Base-by-base conservation (phyloP, 2,797 vertebrate species). In the Halcyon leucocephala region DNA sequence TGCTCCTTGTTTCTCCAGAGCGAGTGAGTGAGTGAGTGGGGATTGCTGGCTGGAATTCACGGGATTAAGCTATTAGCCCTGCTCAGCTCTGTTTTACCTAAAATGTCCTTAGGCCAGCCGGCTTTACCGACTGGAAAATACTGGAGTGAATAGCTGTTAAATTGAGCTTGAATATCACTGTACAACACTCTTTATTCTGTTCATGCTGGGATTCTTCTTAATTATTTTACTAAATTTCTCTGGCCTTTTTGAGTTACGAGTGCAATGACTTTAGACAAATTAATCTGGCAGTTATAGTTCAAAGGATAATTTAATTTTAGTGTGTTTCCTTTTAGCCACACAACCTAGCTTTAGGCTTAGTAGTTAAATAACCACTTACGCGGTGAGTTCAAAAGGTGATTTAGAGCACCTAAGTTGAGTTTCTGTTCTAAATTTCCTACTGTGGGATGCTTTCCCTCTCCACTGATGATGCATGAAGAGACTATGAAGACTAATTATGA, bases 81-180 rank as follows among this genome's bases (percentile, higher is more conserved):
- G 58, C 74, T 93, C 46, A 65, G 20, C 65, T 86, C 28, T 46
- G 14, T 55, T 94, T 72, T 66, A 62, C 48, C 67, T 72, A 51
- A 48, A 48, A 93, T 86, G 76, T 90, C 87, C 52, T 83, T 69
- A 61, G 76, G 82, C 44, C 61, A 93, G 39, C 51, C 64, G 89
- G 94, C 79, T 82, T 84, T 66, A 46, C 79, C 7, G 14, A 24
- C 65, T 83, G 87, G 89, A 92, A 95, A 91, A 65, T 49, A 22
- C 37, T 35, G 81, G 14, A 62, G n/a, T 86, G 60, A 82, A 74
- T 58, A 69, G 65, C 65, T 94, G 95, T 82, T 91, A 65, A 91
- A 86, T 87, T 88, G 92, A 89, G 89, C 89, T 93, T 95, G 73
- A 94, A 91, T 91, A 61, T 70, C 26, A 29, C 82, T 79, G 3